phyloP scores from a whole-genome alignment of 1,140 invertebrate species.

The Macrobrachium rosenbergii region DNA sequence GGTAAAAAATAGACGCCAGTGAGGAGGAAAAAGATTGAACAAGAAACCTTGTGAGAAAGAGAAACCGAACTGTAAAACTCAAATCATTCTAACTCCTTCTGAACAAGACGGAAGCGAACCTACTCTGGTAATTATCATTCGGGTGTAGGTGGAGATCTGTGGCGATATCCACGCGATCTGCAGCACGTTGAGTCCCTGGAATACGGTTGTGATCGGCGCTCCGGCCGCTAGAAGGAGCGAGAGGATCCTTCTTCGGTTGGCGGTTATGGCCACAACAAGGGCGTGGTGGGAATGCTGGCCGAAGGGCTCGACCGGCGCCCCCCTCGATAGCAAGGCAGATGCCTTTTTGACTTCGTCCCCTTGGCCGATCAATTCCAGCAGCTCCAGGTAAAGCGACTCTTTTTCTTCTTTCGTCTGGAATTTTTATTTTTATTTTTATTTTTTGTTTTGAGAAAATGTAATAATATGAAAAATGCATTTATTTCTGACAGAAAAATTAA shows the following conservation, averaged over 20 bases:
- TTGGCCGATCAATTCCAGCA: slow-evolving; percentile 17
- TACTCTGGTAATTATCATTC: slow-evolving; percentile 30
- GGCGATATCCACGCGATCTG: slow-evolving; percentile 28
- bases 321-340: neutral
- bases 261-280: slow-evolving; percentile 21
- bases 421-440: no score
- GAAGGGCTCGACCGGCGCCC: slow-evolving; percentile 14
- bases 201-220: slow-evolving; percentile 27
- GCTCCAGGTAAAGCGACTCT: slow-evolving; percentile 6
- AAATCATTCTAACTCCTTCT: no score
- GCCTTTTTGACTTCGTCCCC: slow-evolving; percentile 11
- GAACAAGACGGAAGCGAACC: neutral
- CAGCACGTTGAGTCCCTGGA: slow-evolving; percentile 10
- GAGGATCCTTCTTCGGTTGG: slow-evolving; percentile 26
- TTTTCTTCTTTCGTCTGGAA: neutral
- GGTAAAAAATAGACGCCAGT: no score
- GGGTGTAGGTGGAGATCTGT: slow-evolving; percentile 19
- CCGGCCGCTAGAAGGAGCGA: slow-evolving; percentile 23
- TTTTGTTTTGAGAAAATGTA: neutral
- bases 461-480: neutral
- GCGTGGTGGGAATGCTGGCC: slow-evolving; percentile 8
- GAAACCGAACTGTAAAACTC: no score
- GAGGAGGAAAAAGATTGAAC: no score
- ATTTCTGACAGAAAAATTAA: neutral
- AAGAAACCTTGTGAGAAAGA: no score